Evolutionary conservation across 2,888 invertebrate species (phyloP), one percentile per base, ranked within the genome.

Genomic region (Torymus texanus): DNA sequence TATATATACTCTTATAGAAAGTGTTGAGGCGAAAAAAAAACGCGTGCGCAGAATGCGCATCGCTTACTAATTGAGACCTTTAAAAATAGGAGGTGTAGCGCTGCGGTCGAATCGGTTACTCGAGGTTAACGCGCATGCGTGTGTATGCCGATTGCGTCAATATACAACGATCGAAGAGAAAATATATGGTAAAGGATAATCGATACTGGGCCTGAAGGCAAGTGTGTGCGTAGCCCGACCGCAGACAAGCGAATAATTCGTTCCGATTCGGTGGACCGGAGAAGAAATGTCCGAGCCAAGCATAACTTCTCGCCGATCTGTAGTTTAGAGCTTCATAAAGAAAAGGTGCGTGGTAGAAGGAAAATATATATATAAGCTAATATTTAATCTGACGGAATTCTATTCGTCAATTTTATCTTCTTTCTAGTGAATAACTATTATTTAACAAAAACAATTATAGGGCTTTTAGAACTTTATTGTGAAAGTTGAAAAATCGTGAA

Each of bases 161-260:
- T 21, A 12, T 4, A 21, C 21, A 16, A 50, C 24, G 78, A 78
- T 78, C 41, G 41, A 74, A 73, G 68, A 58, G 55, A 55, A 59
- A 50, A 67, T 59, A 67, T 59, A 63, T 51, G 59, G 14, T n/a
- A 4, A 2, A 21, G n/a, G 59, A 67, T 72, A 78, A 61, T 41
- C 66, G 66, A 71, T 21, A 24, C 55, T 18, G 61, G 12, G 16
- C 41, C 41, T 8, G 41, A 41, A 41, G 41, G 14, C 13, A 14
- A 24, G 29, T n/a, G 59, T 55, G 24, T 51, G 29, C 16, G 21
- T n/a, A 21, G 16, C 50, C 21, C 5, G 21, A 14, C 41, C 14
- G 29, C 11, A 70, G 75, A 63, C 65, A 53, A 71, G 70, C 55
- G 75, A 79, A 79, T 75, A 59, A 79, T 71, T 70, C 65, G 75